Percentiles rank a stretch among this genome's conserved stretches.
phyloP scores from a whole-genome alignment of 2,888 invertebrate species.

The Hirtodrosophila trivittata region DNA sequence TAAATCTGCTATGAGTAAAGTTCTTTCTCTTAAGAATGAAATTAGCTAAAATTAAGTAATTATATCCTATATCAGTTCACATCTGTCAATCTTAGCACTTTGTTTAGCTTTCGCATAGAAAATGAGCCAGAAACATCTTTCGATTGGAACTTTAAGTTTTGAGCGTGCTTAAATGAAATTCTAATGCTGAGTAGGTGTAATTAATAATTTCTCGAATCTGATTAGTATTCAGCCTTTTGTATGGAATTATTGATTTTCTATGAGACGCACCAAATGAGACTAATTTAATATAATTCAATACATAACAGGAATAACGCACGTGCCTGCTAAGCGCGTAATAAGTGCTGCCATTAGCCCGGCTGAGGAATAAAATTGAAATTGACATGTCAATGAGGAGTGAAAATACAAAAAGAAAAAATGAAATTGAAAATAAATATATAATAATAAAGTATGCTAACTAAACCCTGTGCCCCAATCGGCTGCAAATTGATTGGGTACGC shows the following conservation, averaged over 20 bases:
- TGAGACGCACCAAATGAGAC: slow-evolving; percentile 53
- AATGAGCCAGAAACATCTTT: too few relatives aligned
- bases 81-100: too few relatives aligned
- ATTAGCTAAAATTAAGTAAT: too few relatives aligned
- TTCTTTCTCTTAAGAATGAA: too few relatives aligned
- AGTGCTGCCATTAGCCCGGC: slow-evolving; percentile 44
- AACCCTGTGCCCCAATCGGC: neutral
- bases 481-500: slow-evolving; percentile 1
- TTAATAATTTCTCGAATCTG: neutral
- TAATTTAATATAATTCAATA: slow-evolving; percentile 51
- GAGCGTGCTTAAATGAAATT: too few relatives aligned
- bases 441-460: slow-evolving; percentile 1
- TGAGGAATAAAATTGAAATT: slow-evolving; percentile 47
- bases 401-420: slow-evolving; percentile 34
- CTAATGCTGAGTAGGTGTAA: neutral
- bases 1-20: too few relatives aligned
- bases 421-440: slow-evolving; percentile 25
- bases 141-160: too few relatives aligned
- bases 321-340: slow-evolving; percentile 10
- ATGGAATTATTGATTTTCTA: slow-evolving; percentile 39
- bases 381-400: slow-evolving; percentile 36
- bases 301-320: neutral
- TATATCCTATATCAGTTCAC: too few relatives aligned
- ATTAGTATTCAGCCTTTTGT: slow-evolving; percentile 34
- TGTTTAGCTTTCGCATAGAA: too few relatives aligned